Evolutionary conservation across 2,888 invertebrate genomes (phyloP).

Genomic region (Barypeithes pellucidus): DNA sequence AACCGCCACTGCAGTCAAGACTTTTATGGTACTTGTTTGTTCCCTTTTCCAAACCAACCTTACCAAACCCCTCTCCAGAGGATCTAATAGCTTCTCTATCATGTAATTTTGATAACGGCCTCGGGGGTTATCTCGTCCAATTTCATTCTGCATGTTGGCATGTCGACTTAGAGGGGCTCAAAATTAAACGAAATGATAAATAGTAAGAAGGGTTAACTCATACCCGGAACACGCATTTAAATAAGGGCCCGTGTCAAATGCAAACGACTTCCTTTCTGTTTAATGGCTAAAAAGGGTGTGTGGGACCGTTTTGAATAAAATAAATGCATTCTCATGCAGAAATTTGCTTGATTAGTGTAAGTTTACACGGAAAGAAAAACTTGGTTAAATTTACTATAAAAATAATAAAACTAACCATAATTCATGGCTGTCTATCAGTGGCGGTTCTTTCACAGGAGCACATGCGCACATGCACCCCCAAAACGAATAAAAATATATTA

Average conservation of each 20-base stretch:
- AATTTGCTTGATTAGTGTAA: too few relatives aligned
- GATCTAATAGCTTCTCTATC: neutral
- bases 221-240: neutral
- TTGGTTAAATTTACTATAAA: too few relatives aligned
- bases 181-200: slow-evolving; percentile 27
- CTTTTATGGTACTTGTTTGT: neutral
- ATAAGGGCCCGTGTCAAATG: slow-evolving; percentile 17
- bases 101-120: slow-evolving; percentile 5
- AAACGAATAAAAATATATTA: too few relatives aligned
- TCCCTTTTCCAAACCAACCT: neutral
- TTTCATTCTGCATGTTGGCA: slow-evolving; percentile 22
- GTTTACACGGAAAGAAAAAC: too few relatives aligned
- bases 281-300: slow-evolving; percentile 1
- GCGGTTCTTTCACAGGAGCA: too few relatives aligned
- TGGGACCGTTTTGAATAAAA: slow-evolving; percentile 8
- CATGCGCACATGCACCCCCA: too few relatives aligned
- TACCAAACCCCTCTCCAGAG: neutral
- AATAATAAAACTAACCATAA: too few relatives aligned
- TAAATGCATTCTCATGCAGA: neutral
- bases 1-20: too few relatives aligned
- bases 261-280: slow-evolving; percentile 14
- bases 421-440: too few relatives aligned
- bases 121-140: slow-evolving; percentile 13
- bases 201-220: slow-evolving; percentile 20
- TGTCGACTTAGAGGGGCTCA: slow-evolving; percentile 16